Percentiles rank a stretch among this genome's conserved stretches.
phyloP scores from a whole-genome alignment of 1,140 invertebrate genomes.

The Leptonema lineaticorne region DNA sequence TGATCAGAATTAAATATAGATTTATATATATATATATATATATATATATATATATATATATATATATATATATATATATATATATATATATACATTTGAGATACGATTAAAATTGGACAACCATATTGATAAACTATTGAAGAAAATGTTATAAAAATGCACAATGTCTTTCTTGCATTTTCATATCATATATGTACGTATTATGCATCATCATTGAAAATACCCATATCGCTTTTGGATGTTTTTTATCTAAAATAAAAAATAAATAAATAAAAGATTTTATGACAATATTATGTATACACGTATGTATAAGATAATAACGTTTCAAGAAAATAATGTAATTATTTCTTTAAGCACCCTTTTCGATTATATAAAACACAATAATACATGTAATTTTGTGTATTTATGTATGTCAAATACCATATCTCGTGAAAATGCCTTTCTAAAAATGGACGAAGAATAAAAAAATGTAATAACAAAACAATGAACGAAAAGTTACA shows the following conservation, averaged over 20 bases:
- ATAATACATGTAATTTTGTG: background rate
- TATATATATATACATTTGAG: too few relatives aligned
- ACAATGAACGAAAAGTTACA: too few relatives aligned
- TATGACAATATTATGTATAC: conserved; percentile 41
- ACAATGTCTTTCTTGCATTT: conserved; percentile 18
- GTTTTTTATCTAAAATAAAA: conserved; percentile 39
- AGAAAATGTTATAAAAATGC: conserved; percentile 7
- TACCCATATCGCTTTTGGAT: conserved; percentile 39
- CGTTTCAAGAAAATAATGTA: background rate
- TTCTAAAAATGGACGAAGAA: too few relatives aligned
- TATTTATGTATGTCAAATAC: background rate
- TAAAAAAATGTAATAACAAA: too few relatives aligned
- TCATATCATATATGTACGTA: conserved; percentile 40
- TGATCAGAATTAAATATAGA: too few relatives aligned
- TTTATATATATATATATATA: too few relatives aligned
- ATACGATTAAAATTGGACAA: too few relatives aligned
- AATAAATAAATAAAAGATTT: too few relatives aligned
- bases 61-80: too few relatives aligned
- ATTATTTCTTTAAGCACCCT: background rate
- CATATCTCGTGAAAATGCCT: background rate
- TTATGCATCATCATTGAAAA: conserved; percentile 32
- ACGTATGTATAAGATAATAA: conserved; percentile 19
- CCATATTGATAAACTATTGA: too few relatives aligned
- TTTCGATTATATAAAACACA: too few relatives aligned
- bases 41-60: too few relatives aligned